Percentiles rank a stretch among this genome's conserved stretches.
Conservation (phyloP, 2,888 invertebrate species). For the Xestoiulus laeticollis region DNA sequence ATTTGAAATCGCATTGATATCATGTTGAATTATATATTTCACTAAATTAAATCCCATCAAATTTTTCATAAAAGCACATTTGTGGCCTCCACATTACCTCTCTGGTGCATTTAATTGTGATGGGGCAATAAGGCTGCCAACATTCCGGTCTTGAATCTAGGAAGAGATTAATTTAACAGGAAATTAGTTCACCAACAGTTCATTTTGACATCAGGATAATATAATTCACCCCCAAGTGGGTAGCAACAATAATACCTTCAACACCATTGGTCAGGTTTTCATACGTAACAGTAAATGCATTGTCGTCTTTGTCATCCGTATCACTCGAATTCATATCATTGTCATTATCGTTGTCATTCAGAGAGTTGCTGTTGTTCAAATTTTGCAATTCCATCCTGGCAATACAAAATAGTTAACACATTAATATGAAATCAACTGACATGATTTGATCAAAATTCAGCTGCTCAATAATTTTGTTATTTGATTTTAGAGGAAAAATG, state of each 20-base stretch:
- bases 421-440: neutral
- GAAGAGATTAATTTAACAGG: neutral
- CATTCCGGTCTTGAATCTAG: conserved; percentile 56
- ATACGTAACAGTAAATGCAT: neutral
- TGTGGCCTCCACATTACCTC: conserved; percentile 71
- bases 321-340: neutral
- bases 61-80: no score
- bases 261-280: neutral
- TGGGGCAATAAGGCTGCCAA: conserved; percentile 88
- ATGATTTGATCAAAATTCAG: no score
- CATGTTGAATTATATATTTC: neutral
- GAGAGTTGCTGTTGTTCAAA: neutral
- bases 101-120: conserved; percentile 88
- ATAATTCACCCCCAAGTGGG: neutral
- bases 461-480: no score
- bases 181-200: neutral
- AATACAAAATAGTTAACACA: neutral
- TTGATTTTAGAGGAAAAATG: no score
- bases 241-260: neutral
- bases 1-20: neutral
- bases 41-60: neutral
- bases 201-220: neutral
- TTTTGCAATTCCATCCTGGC: neutral
- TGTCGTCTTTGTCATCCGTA: neutral
- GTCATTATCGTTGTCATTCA: neutral